phyloP scores from a whole-genome alignment of 2,888 invertebrate genomes.

The Rotaria magnacalcarata region DNA sequence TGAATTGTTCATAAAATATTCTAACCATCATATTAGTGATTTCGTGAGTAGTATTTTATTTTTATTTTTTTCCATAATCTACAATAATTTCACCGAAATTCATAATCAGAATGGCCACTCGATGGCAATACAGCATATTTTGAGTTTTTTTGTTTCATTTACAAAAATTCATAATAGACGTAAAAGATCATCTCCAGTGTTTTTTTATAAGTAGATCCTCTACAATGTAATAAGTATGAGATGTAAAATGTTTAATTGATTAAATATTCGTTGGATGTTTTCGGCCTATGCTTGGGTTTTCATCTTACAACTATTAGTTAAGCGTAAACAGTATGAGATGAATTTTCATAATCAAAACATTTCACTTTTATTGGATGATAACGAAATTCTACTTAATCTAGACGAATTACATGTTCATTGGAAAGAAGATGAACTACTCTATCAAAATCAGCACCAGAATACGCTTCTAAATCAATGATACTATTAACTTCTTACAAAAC shows the following conservation, averaged over 20 bases:
- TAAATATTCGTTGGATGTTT: not conserved
- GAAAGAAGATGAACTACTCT: not conserved
- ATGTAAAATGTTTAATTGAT: not conserved
- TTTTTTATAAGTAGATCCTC: not conserved
- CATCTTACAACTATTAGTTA: not conserved
- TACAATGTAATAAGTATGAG: not conserved
- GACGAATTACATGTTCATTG: not conserved
- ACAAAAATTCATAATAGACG: not conserved
- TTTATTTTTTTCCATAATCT: not conserved
- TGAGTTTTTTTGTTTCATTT: not conserved
- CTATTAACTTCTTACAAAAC: not conserved
- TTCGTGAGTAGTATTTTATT: not conserved
- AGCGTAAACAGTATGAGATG: not conserved
- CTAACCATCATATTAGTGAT: not conserved
- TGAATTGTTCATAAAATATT: not conserved
- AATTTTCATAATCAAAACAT: not conserved
- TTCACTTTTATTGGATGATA: not conserved
- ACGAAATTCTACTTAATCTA: not conserved
- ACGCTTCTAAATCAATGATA: not conserved
- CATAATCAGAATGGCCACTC: not conserved
- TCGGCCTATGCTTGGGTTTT: not conserved
- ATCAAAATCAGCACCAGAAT: not conserved
- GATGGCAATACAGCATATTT: slow-evolving; percentile 20
- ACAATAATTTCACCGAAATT: not conserved
- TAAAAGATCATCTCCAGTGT: not conserved